phyloP scores from a whole-genome alignment of 1,140 invertebrate species.

The Drosophila micromelanica region DNA sequence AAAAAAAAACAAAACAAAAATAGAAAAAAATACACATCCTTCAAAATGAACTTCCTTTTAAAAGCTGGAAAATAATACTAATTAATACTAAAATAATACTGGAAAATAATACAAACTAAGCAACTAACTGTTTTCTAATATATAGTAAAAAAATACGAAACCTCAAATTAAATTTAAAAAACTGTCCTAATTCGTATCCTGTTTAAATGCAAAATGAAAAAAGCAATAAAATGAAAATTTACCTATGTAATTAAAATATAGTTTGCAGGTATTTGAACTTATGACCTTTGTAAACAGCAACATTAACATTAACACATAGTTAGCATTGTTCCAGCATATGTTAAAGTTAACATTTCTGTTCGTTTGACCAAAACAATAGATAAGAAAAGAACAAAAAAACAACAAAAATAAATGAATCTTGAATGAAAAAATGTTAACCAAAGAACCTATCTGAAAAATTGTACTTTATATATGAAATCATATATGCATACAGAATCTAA shows the following conservation, averaged over 20 bases:
- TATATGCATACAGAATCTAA: slow-evolving; percentile 15
- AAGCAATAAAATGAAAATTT: slow-evolving; percentile 53
- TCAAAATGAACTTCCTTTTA: not conserved
- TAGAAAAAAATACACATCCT: slow-evolving; percentile 11
- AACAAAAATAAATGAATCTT: slow-evolving; percentile 12
- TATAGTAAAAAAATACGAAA: slow-evolving; percentile 5
- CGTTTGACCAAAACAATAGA: slow-evolving; percentile 44
- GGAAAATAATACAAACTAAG: slow-evolving; percentile 17
- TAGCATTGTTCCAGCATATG: slow-evolving; percentile 36
- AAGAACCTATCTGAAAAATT: slow-evolving; percentile 44
- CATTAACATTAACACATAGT: slow-evolving; percentile 14
- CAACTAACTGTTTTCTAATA: slow-evolving; percentile 26
- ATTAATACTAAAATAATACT: no score
- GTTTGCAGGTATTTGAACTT: slow-evolving; percentile 59
- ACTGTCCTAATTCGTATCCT: slow-evolving; percentile 41
- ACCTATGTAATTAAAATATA: slow-evolving; percentile 57
- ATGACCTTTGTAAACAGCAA: slow-evolving; percentile 34
- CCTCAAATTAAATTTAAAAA: slow-evolving; percentile 17
- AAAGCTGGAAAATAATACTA: no score
- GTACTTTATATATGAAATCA: slow-evolving; percentile 41
- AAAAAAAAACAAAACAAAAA: not conserved
- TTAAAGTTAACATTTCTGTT: slow-evolving; percentile 41
- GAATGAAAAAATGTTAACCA: not conserved
- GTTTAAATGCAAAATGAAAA: slow-evolving; percentile 36
- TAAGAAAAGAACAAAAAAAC: slow-evolving; percentile 9